These are phyloP conservation scores for Lepidurus packardi DNA, from an alignment of 1,140 invertebrate species.

Conservation along the genomic window DNA sequence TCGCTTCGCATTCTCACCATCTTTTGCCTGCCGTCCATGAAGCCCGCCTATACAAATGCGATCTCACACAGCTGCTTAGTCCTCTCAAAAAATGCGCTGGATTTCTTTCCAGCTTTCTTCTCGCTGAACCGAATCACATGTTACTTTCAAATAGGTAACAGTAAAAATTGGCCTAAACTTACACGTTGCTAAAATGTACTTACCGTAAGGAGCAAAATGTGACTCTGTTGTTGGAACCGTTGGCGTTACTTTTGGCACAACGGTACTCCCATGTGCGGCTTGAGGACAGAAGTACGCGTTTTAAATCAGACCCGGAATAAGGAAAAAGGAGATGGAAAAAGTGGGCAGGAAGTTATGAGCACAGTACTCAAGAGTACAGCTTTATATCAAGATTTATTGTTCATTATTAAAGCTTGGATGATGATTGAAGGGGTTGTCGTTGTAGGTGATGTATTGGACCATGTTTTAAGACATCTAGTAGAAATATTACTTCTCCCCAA, in stretches of 20 bases:
- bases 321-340: too few relatives aligned
- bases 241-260: neutral
- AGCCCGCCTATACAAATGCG: neutral
- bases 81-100: neutral
- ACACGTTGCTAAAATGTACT: neutral
- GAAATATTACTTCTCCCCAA: neutral
- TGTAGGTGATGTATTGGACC: neutral
- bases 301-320: too few relatives aligned
- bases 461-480: neutral
- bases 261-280: neutral
- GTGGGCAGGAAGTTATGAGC: too few relatives aligned
- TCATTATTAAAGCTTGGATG: neutral
- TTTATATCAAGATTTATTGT: neutral
- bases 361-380: too few relatives aligned
- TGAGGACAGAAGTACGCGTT: too few relatives aligned
- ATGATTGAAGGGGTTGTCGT: slow-evolving; percentile 8
- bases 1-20: slow-evolving; percentile 8
- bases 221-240: neutral
- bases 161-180: neutral
- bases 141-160: too few relatives aligned
- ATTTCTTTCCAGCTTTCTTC: neutral
- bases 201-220: slow-evolving; percentile 1
- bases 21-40: neutral
- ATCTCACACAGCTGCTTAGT: neutral
- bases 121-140: too few relatives aligned